phyloP scores from a whole-genome alignment of 2,797 vertebrate genomes.

The Melanotaenia nigrans region DNA sequence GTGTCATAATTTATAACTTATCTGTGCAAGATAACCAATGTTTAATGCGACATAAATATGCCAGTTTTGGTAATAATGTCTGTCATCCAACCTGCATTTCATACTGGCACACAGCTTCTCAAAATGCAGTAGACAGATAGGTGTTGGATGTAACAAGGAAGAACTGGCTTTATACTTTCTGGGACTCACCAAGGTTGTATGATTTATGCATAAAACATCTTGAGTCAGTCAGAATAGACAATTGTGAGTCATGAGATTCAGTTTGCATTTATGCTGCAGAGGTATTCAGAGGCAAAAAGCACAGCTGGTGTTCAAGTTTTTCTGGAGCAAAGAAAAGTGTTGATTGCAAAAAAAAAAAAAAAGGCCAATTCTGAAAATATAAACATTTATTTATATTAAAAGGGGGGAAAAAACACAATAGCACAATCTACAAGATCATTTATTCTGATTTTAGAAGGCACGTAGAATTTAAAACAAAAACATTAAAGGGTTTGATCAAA shows the following conservation, averaged over 20 bases:
- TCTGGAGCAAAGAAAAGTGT: constrained; percentile 6
- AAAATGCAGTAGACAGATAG: background rate
- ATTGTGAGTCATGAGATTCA: constrained; percentile 6
- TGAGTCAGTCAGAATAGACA: constrained; percentile 6
- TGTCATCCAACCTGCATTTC: background rate
- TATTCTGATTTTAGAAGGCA: constrained; percentile 33
- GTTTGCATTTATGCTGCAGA: constrained; percentile 5
- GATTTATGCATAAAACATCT: constrained; percentile 21
- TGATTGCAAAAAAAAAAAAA: constrained; percentile 23
- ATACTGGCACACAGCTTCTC: background rate
- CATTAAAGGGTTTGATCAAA: constrained; percentile 17
- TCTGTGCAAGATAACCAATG: background rate
- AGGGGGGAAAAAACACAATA: background rate
- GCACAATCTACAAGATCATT: constrained; percentile 38
- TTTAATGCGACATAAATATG: background rate
- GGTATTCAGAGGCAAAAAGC: constrained; percentile 11
- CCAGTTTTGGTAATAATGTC: background rate
- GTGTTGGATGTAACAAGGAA: background rate
- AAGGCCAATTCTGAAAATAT: constrained; percentile 57
- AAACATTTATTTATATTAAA: constrained; percentile 68
- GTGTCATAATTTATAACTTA: constrained; percentile 50
- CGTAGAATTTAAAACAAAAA: constrained; percentile 25
- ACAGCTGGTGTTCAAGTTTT: constrained; percentile 6
- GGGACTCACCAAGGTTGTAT: constrained; percentile 16
- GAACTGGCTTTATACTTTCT: background rate